Evolutionary conservation across 2,113 vertebrate species (phyloP).

Genomic region (Pampusana beccarii): DNA sequence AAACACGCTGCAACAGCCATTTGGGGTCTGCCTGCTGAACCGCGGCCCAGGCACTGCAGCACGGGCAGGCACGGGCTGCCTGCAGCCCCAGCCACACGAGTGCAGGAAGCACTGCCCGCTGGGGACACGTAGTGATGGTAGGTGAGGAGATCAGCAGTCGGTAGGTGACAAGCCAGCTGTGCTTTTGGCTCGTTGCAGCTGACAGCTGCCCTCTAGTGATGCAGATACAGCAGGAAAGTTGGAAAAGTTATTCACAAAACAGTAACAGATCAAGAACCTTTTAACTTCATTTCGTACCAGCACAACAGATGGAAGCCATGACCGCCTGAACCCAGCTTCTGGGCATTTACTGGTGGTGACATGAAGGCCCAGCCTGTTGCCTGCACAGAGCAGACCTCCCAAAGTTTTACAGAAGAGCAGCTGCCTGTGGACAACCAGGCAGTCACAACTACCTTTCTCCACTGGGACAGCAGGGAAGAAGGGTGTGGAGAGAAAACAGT

Average conservation of each 20-base stretch:
- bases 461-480: conserved; percentile 12
- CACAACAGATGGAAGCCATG: not conserved
- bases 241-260: not conserved
- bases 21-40: not conserved
- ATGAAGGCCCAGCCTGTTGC: not conserved
- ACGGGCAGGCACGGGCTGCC: not conserved
- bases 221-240: not conserved
- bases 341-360: not conserved
- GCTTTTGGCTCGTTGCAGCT: not conserved
- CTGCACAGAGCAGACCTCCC: conserved; percentile 30
- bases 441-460: conserved; percentile 21
- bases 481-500: not conserved
- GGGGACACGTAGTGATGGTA: not conserved
- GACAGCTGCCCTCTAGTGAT: conserved; percentile 33
- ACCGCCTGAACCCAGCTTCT: not conserved
- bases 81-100: not conserved
- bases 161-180: not conserved
- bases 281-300: conserved; percentile 19
- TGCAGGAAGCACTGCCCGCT: not conserved
- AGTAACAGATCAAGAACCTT: not conserved
- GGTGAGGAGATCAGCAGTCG: not conserved
- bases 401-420: conserved; percentile 17
- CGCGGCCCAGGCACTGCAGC: not conserved
- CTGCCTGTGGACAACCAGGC: not conserved
- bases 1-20: rapidly evolving